Evolutionary conservation across 2,113 vertebrate genomes (phyloP).

Genomic region (Phoxinus phoxinus): DNA sequence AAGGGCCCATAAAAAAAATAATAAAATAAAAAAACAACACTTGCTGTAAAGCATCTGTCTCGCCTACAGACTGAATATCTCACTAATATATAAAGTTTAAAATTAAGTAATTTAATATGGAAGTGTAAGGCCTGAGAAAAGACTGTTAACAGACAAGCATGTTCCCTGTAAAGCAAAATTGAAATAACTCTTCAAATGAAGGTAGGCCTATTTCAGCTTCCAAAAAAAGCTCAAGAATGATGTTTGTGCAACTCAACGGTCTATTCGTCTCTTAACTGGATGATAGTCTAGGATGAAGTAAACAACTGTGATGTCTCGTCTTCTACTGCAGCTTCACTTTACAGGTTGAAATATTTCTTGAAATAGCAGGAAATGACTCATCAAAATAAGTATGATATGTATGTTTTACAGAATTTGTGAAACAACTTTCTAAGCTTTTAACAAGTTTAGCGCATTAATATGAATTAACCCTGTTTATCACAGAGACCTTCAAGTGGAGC

Average conservation of each 20-base stretch:
- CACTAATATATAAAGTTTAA: not conserved
- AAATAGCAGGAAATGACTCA: not conserved
- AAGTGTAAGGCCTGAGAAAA: not conserved
- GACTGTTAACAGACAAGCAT: not conserved
- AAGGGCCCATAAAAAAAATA: not conserved
- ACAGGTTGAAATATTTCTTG: not conserved
- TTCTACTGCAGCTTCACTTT: not conserved
- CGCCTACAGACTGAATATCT: not conserved
- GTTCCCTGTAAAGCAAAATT: not conserved
- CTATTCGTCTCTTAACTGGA: not conserved
- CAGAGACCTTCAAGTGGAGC: not conserved
- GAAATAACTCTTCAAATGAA: not conserved
- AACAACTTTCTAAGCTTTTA: not conserved
- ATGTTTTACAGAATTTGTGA: not conserved
- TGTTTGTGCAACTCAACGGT: not conserved
- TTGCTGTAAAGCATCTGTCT: not conserved
- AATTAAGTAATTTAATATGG: not conserved
- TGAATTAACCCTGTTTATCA: not conserved
- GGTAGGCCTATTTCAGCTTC: not conserved
- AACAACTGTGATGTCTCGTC: not conserved
- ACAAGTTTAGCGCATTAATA: not conserved
- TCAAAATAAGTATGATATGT: not conserved
- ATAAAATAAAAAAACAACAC: not conserved
- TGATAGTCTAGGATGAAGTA: not conserved
- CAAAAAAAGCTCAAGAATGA: not conserved